Evolutionary conservation across 2,797 vertebrate species (phyloP).

Genomic region (Orientallactaga sibirica): DNA sequence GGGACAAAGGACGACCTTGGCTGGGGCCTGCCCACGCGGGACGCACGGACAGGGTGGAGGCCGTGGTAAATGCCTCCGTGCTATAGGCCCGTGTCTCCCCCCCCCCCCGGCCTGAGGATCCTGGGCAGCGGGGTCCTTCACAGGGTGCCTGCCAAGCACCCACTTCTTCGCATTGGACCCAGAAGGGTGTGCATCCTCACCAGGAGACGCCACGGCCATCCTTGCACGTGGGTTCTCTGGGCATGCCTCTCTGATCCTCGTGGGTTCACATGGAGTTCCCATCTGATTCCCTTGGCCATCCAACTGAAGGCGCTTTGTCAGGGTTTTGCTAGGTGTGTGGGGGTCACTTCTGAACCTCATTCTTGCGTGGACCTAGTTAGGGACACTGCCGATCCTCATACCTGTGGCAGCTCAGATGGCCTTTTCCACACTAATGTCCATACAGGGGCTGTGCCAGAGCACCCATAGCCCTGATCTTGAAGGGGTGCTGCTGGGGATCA

Average conservation of each 20-base stretch:
- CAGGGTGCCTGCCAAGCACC: neutral
- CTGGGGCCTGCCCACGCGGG: neutral
- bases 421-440: too few relatives aligned
- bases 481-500: neutral
- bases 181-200: neutral
- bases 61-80: neutral
- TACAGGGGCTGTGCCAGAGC: neutral
- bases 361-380: neutral
- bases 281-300: neutral
- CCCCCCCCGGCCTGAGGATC: neutral
- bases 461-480: neutral
- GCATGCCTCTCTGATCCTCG: neutral
- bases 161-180: neutral
- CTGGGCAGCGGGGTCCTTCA: neutral
- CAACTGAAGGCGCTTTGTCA: neutral
- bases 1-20: neutral
- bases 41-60: neutral
- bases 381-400: neutral
- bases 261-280: neutral
- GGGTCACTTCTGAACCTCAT: neutral
- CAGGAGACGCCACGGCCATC: neutral
- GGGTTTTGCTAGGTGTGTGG: neutral
- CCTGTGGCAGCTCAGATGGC: neutral
- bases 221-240: too few relatives aligned
- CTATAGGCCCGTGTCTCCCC: too few relatives aligned